Conservation (phyloP, 2,888 invertebrate genomes). For the Loripinus fragilis region DNA sequence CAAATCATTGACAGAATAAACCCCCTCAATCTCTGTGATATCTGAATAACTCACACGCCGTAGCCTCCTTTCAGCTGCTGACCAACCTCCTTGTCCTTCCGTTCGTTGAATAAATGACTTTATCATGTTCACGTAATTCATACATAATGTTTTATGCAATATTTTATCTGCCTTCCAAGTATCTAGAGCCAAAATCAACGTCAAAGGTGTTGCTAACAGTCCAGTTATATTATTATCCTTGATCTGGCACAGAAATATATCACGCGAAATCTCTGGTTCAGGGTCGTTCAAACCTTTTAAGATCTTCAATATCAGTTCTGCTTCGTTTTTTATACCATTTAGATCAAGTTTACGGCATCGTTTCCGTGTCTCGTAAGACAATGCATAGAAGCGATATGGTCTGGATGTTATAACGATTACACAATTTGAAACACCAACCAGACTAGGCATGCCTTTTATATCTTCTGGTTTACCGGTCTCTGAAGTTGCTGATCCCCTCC, state of each 20-base stretch:
- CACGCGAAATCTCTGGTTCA: not conserved
- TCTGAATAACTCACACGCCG: not conserved
- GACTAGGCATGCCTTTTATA: not conserved
- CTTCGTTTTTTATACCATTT: not conserved
- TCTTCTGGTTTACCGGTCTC: not conserved
- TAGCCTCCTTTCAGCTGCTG: not conserved
- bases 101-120: not conserved
- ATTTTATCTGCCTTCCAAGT: not conserved
- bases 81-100: not conserved
- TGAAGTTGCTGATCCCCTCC: not conserved
- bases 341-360: not conserved
- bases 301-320: not conserved
- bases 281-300: not conserved
- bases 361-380: not conserved
- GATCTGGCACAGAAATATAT: not conserved
- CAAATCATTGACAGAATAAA: not conserved
- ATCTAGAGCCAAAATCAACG: not conserved
- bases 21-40: not conserved
- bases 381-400: not conserved
- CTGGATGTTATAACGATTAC: not conserved
- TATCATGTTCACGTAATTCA: not conserved
- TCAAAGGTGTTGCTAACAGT: not conserved
- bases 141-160: not conserved
- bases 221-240: not conserved
- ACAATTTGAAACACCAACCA: not conserved